These are phyloP conservation scores for Lobophora halterata DNA, from an alignment of 2,888 invertebrate species.

Conservation along the genomic window DNA sequence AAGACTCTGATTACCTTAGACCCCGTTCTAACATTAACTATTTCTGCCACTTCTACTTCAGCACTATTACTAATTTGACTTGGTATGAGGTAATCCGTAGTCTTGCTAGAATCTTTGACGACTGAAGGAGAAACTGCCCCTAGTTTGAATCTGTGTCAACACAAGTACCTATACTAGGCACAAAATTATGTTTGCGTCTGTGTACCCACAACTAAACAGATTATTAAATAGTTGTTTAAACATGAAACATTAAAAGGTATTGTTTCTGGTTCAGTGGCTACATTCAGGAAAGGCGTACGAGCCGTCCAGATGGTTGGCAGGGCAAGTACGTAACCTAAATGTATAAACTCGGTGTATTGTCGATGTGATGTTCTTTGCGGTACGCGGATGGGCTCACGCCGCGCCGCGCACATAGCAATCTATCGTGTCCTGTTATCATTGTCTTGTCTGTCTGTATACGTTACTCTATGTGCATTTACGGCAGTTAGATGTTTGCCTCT, in stretches of 20 bases:
- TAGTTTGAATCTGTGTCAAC: constrained; percentile 70
- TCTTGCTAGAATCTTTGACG: constrained; percentile 21
- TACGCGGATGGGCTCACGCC: constrained; percentile 43
- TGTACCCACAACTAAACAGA: constrained; percentile 49
- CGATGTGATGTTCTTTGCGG: constrained; percentile 68
- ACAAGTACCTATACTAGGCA: constrained; percentile 45
- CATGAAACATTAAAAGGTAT: constrained; percentile 57
- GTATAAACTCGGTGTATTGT: constrained; percentile 69
- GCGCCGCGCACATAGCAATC: constrained; percentile 59
- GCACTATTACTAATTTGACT: constrained; percentile 7
- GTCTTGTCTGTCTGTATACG: constrained; percentile 70
- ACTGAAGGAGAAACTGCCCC: constrained; percentile 33
- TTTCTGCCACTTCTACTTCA: constrained; percentile 4
- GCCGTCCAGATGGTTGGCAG: constrained; percentile 99
- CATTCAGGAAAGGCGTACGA: constrained; percentile 99
- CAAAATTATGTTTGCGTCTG: constrained; percentile 49
- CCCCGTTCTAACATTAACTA: constrained; percentile 6
- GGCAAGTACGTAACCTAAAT: constrained; percentile 94
- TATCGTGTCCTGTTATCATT: constrained; percentile 75
- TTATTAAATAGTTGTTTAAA: constrained; percentile 46
- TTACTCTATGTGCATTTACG: constrained; percentile 76
- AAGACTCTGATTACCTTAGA: constrained; percentile 25
- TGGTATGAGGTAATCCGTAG: constrained; percentile 45
- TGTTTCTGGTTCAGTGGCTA: constrained; percentile 92
- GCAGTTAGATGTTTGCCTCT: constrained; percentile 78